Evolutionary conservation across 2,888 invertebrate species (phyloP).

Genomic region (Lithophane leautieri): DNA sequence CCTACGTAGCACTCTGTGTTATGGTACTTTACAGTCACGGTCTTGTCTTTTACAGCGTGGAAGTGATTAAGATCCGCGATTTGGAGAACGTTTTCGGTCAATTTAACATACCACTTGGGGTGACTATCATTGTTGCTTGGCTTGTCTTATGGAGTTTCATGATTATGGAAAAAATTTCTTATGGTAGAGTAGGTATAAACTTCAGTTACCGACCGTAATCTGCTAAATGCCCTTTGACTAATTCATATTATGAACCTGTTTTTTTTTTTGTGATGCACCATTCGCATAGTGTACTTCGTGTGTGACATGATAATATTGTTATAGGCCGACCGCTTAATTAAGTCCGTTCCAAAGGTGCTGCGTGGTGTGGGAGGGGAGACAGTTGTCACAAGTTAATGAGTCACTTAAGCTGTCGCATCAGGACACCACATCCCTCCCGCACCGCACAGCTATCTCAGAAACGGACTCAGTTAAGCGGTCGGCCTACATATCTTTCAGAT

Average conservation of each 20-base stretch:
- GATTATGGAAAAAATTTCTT: conserved; percentile 74
- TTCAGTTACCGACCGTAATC: conserved; percentile 10
- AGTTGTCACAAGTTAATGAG: too few species aligned
- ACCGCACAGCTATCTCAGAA: too few species aligned
- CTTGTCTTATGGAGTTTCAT: conserved; percentile 77
- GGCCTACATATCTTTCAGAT: conserved; percentile 72
- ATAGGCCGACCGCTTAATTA: too few species aligned
- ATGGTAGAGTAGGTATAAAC: conserved; percentile 77
- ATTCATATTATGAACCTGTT: background rate
- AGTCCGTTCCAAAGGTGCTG: too few species aligned
- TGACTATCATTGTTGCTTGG: conserved; percentile 76
- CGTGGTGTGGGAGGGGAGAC: too few species aligned
- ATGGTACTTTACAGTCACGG: conserved; percentile 14
- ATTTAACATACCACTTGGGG: conserved; percentile 74
- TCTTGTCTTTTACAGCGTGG: conserved; percentile 75
- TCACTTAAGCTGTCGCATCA: too few species aligned
- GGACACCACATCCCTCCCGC: too few species aligned
- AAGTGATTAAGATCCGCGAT: conserved; percentile 76
- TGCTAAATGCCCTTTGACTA: background rate
- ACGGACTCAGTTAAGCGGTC: too few species aligned
- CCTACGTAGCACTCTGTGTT: background rate
- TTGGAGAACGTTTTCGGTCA: conserved; percentile 67
- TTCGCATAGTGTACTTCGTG: background rate
- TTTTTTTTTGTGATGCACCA: background rate
- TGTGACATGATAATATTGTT: conserved; percentile 16